These are phyloP conservation scores for Nemopilema nomurai DNA, from an alignment of 30 jellyfish, hydroid and myxozoan species.

Conservation along the genomic window DNA sequence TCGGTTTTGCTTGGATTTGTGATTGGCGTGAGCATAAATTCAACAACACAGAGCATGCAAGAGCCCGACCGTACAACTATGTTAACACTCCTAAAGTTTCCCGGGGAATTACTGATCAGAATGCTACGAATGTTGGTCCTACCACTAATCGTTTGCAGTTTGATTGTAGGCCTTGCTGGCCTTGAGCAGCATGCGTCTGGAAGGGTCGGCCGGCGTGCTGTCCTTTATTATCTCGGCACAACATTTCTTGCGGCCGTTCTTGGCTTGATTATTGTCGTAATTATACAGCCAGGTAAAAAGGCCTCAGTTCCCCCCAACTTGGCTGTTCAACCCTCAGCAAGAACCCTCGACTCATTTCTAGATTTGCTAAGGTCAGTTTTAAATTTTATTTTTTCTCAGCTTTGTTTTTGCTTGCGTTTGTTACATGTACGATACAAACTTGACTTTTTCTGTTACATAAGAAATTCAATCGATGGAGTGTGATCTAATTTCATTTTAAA, in stretches of 20 bases:
- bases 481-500: too few species aligned
- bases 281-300: slow-evolving; percentile 64
- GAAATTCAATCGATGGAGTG: too few species aligned
- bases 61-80: slow-evolving; percentile 85
- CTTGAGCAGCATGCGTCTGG: slow-evolving; percentile 96
- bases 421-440: too few species aligned
- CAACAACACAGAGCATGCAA: slow-evolving; percentile 56
- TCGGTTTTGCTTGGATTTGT: slow-evolving; percentile 77
- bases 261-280: slow-evolving; percentile 71
- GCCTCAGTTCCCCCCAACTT: slow-evolving; percentile 17
- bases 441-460: too few species aligned
- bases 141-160: slow-evolving; percentile 83
- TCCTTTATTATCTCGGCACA: slow-evolving; percentile 64
- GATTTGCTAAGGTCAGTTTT: slow-evolving; percentile 64
- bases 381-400: too few species aligned
- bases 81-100: slow-evolving; percentile 70
- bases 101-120: slow-evolving; percentile 83
- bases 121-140: slow-evolving; percentile 81
- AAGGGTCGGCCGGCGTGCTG: slow-evolving; percentile 76
- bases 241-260: slow-evolving; percentile 72
- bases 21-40: slow-evolving; percentile 72
- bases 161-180: slow-evolving; percentile 96
- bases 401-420: too few species aligned
- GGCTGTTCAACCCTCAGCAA: slow-evolving; percentile 47
- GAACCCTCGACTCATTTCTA: slow-evolving; percentile 72